A percentile compares a stretch with the other conserved stretches of the same genome.
phyloP scores from a whole-genome alignment of 2,888 invertebrate genomes.

The Trissoscelio sp. region DNA sequence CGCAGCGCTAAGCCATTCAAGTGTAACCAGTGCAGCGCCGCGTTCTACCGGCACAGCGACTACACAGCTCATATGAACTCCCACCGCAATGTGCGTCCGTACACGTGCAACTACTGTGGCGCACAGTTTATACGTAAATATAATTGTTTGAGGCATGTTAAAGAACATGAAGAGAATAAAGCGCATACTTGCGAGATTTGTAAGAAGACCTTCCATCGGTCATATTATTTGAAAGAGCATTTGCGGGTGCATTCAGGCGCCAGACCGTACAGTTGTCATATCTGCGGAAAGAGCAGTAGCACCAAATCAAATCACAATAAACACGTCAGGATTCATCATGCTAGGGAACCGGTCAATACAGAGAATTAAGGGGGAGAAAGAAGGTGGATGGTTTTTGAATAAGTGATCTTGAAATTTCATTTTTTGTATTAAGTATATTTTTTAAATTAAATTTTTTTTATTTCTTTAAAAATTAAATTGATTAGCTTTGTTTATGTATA shows the following conservation, averaged over 20 bases:
- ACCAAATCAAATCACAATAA: slow-evolving; percentile 96
- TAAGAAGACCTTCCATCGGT: slow-evolving; percentile 93
- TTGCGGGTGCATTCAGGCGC: slow-evolving; percentile 93
- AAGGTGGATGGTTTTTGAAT: background rate
- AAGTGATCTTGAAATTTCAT: slow-evolving; percentile 9
- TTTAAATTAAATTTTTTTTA: too few species aligned
- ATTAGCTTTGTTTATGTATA: too few species aligned
- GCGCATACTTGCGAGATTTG: slow-evolving; percentile 91
- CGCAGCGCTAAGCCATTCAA: slow-evolving; percentile 93
- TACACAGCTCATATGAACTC: slow-evolving; percentile 93
- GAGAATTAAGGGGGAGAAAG: slow-evolving; percentile 86
- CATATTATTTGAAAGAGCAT: slow-evolving; percentile 94
- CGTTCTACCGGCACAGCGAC: slow-evolving; percentile 92
- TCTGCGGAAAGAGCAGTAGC: slow-evolving; percentile 94
- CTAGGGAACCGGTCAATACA: slow-evolving; percentile 93
- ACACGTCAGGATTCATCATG: slow-evolving; percentile 95
- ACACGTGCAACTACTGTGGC: slow-evolving; percentile 95
- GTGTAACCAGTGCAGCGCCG: slow-evolving; percentile 92
- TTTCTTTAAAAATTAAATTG: too few species aligned
- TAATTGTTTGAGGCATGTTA: slow-evolving; percentile 93
- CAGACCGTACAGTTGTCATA: slow-evolving; percentile 92
- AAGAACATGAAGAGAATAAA: slow-evolving; percentile 92
- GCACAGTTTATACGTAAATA: slow-evolving; percentile 94
- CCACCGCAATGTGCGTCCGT: slow-evolving; percentile 92
- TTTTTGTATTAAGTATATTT: slow-evolving; percentile 12